Conservation (phyloP, 2,888 invertebrate genomes). For the Ophion slaviceki region DNA sequence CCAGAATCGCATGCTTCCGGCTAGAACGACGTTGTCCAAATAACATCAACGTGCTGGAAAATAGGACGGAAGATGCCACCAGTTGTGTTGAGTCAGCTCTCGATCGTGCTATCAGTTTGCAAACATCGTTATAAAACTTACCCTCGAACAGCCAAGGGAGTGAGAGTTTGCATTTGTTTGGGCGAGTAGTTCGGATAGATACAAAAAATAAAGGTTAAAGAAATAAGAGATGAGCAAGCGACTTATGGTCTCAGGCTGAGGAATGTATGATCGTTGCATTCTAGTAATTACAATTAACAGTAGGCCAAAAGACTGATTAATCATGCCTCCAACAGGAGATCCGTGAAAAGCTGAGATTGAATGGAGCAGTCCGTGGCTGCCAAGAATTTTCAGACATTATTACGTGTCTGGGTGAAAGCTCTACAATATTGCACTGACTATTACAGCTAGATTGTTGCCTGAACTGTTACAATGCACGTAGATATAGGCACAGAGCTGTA, state of each 20-base stretch:
- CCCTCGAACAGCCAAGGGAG: background rate
- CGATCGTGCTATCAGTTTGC: slow-evolving; percentile 15
- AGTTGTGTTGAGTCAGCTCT: slow-evolving; percentile 12
- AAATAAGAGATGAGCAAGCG: no score
- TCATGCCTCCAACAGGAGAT: background rate
- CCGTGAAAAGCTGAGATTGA: background rate
- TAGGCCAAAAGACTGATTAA: background rate
- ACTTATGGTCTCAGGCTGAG: background rate
- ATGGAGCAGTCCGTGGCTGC: background rate
- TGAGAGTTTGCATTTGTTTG: background rate
- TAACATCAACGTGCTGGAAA: background rate
- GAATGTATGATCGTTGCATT: background rate
- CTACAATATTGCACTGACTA: background rate
- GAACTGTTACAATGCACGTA: background rate
- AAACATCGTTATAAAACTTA: background rate
- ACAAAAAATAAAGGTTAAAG: background rate
- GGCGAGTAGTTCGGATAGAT: background rate
- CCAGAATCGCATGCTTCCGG: background rate
- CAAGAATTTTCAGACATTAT: background rate
- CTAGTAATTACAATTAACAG: background rate
- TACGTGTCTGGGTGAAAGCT: background rate
- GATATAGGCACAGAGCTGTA: slow-evolving; percentile 24
- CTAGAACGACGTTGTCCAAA: background rate
- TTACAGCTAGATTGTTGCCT: slow-evolving; percentile 21
- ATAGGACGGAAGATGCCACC: slow-evolving; percentile 15